A percentile compares a stretch with the other conserved stretches of the same genome.
These are phyloP conservation scores for Papilio helenus DNA, from an alignment of 1,140 invertebrate species.

Conservation along the genomic window DNA sequence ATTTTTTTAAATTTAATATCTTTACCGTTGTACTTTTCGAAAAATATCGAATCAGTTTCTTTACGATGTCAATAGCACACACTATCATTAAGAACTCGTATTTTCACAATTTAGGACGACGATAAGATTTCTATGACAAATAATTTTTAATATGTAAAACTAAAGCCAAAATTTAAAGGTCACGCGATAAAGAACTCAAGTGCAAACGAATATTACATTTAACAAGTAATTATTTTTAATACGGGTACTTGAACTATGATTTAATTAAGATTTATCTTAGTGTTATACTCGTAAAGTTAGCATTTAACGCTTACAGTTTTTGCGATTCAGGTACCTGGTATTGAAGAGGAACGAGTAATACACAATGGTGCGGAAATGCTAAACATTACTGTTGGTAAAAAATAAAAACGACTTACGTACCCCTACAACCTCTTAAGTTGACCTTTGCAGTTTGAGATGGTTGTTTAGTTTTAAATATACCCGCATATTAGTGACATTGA, in stretches of 20 bases:
- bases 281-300: neutral
- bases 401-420: slow-evolving; percentile 3
- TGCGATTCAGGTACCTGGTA: neutral
- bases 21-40: neutral
- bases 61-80: slow-evolving; percentile 18
- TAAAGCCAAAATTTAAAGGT: slow-evolving; percentile 20
- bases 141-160: neutral
- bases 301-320: neutral
- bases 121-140: slow-evolving; percentile 18
- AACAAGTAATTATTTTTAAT: neutral
- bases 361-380: neutral
- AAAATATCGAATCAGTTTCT: neutral
- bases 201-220: neutral
- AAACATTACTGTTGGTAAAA: neutral
- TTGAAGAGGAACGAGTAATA: neutral
- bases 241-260: neutral
- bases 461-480: slow-evolving; percentile 29
- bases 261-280: neutral
- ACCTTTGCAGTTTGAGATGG: slow-evolving; percentile 32
- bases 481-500: slow-evolving; percentile 40
- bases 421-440: slow-evolving; percentile 23
- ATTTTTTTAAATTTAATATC: neutral
- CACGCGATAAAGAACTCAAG: slow-evolving; percentile 15
- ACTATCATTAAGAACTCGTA: slow-evolving; percentile 21
- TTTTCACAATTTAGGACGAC: slow-evolving; percentile 13